Conservation (phyloP, 2,888 invertebrate species). For the Hemaris fuciformis region DNA sequence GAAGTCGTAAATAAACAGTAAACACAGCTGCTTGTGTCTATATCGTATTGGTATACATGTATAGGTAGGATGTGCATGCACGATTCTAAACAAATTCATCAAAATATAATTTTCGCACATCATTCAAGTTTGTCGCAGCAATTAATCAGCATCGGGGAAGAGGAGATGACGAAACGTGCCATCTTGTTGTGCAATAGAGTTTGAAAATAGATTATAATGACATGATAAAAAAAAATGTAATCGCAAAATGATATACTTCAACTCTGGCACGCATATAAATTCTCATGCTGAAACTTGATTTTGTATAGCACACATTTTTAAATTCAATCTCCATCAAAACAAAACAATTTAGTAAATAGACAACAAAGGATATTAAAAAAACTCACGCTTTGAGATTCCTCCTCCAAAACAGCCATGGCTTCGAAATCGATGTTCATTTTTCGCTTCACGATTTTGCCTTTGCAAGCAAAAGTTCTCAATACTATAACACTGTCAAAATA, state of each 20-base stretch:
- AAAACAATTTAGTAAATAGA: slow-evolving; percentile 7
- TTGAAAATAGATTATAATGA: slow-evolving; percentile 34
- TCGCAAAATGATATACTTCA: not conserved
- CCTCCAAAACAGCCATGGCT: slow-evolving; percentile 83
- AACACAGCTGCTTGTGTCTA: not conserved
- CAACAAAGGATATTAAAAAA: slow-evolving; percentile 46
- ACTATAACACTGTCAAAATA: slow-evolving; percentile 45
- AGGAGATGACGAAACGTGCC: slow-evolving; percentile 46
- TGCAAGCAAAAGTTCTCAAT: slow-evolving; percentile 31
- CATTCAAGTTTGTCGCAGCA: not conserved
- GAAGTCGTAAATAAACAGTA: not conserved
- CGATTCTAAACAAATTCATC: not conserved
- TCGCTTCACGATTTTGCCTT: slow-evolving; percentile 20
- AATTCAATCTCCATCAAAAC: slow-evolving; percentile 28
- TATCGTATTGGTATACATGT: not conserved
- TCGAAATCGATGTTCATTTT: slow-evolving; percentile 82
- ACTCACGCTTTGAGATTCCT: slow-evolving; percentile 83
- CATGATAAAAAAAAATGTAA: slow-evolving; percentile 24
- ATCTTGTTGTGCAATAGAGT: slow-evolving; percentile 60
- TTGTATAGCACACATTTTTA: slow-evolving; percentile 22
- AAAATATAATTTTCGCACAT: not conserved
- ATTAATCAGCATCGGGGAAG: not conserved
- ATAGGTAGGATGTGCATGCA: not conserved
- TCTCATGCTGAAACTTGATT: not conserved
- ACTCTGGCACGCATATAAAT: not conserved